Evolutionary conservation across 2,888 invertebrate species (phyloP).

Genomic region (Sceliomorpha sp.): DNA sequence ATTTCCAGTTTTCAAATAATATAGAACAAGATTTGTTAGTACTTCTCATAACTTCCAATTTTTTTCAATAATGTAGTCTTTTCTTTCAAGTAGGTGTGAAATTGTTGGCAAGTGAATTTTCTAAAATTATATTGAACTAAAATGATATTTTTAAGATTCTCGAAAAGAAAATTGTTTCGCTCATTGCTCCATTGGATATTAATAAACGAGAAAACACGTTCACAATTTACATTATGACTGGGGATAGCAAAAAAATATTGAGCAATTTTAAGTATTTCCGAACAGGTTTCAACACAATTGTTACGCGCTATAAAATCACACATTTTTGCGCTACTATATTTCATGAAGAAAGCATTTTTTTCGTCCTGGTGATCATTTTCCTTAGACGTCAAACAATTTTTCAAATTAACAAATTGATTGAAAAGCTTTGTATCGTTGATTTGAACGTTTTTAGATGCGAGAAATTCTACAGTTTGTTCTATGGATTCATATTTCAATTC

Average conservation of each 20-base stretch:
- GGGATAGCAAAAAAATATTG: constrained; percentile 24
- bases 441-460: constrained; percentile 12
- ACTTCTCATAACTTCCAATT: too few species aligned
- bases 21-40: too few species aligned
- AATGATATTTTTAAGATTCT: too few species aligned
- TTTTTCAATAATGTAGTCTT: too few species aligned
- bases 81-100: too few species aligned
- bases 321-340: constrained; percentile 4
- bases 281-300: background rate
- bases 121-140: too few species aligned
- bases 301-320: constrained; percentile 4
- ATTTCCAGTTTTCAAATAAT: too few species aligned
- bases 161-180: too few species aligned
- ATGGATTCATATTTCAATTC: constrained; percentile 5
- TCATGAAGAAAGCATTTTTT: constrained; percentile 5
- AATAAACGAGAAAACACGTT: constrained; percentile 15
- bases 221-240: constrained; percentile 11
- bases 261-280: constrained; percentile 2
- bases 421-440: constrained; percentile 24
- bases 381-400: constrained; percentile 9
- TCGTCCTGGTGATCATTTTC: background rate
- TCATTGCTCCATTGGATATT: constrained; percentile 19
- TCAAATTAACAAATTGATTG: constrained; percentile 27
- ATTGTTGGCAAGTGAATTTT: too few species aligned
- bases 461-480: constrained; percentile 14